Evolutionary conservation across 2,113 vertebrate genomes (phyloP), one percentile per base, ranked within the genome.

Genomic region (Sturnus vulgaris): DNA sequence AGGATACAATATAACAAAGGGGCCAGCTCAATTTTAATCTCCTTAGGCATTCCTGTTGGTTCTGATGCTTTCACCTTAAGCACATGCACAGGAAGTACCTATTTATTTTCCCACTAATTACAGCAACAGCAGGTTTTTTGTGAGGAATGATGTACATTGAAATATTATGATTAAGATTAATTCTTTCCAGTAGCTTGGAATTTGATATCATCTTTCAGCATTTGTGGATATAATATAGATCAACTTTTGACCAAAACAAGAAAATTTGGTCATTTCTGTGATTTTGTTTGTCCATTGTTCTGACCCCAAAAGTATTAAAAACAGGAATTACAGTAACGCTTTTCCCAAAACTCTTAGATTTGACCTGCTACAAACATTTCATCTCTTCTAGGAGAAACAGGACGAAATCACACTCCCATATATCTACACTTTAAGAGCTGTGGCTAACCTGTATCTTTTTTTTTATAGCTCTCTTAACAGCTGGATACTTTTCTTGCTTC

Each of bases 401-500:
- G 64, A 78, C 82, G 64, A 88, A 95, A 81, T 68, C 47, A 73
- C 69, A 70, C 56, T 63, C 56, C 77, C 69, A 91, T 56, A 59
- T 78, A 92, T 30, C 72, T 92, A 76, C 33, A 77, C 77, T 94
- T 96, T 57, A 94, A 95, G 57, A 90, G 63, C 70, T 91, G 70
- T 82, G 78, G 57, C 69, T 91, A 95, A 91, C 90, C 87, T 92
- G 85, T 75, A 94, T 85, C 56, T 69, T 82, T 92, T 81, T 90
- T 85, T 87, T 94, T 94, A 93, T 72, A 76, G 82, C 28, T 88
- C 63, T 91, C 90, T 87, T 86, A 96, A 90, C 88, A 93, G 82
- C 37, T 94, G 92, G 82, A 93, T 91, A 88, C 88, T 88, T 92
- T 46, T 88, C 85, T 82, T 79, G 61, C 85, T 90, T 77, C 92